Evolutionary conservation across 2,888 invertebrate species (phyloP).

Genomic region (Sicus ferrugineus): DNA sequence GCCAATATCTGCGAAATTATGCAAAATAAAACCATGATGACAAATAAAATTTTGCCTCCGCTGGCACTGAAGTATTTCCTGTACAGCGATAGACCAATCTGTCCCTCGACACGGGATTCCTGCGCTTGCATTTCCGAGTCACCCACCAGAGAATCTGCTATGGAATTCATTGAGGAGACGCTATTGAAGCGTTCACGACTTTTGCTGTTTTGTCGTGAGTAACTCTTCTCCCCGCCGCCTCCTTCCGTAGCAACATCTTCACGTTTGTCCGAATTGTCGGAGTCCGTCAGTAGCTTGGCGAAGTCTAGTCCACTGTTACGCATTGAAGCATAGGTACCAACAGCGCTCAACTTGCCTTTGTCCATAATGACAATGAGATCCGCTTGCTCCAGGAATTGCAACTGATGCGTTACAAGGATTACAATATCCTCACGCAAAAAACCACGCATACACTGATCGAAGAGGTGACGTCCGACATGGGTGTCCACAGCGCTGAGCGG

Average conservation of each 20-base stretch:
- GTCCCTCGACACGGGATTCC: constrained; percentile 71
- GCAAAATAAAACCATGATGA: constrained; percentile 72
- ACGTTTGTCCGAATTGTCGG: constrained; percentile 64
- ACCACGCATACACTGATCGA: constrained; percentile 70
- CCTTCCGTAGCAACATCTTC: constrained; percentile 40
- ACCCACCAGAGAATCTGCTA: constrained; percentile 64
- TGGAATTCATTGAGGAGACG: constrained; percentile 66
- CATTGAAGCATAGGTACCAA: constrained; percentile 76
- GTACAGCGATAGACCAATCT: constrained; percentile 71
- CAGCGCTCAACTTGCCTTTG: constrained; percentile 64
- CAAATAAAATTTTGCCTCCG: constrained; percentile 71
- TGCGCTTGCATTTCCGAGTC: constrained; percentile 65
- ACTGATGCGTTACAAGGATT: constrained; percentile 83
- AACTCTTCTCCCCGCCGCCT: constrained; percentile 41
- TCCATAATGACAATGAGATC: constrained; percentile 67
- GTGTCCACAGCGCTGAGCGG: constrained; percentile 92
- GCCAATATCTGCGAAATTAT: constrained; percentile 74
- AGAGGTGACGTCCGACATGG: constrained; percentile 87
- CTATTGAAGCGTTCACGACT: constrained; percentile 60
- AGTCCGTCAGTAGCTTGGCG: constrained; percentile 73
- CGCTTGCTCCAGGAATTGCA: constrained; percentile 78
- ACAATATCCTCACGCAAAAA: constrained; percentile 73
- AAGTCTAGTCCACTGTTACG: constrained; percentile 80
- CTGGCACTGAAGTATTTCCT: constrained; percentile 76
- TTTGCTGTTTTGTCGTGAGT: constrained; percentile 52